Conservation (phyloP, 2,113 vertebrate genomes). For the Panurus biarmicus region DNA sequence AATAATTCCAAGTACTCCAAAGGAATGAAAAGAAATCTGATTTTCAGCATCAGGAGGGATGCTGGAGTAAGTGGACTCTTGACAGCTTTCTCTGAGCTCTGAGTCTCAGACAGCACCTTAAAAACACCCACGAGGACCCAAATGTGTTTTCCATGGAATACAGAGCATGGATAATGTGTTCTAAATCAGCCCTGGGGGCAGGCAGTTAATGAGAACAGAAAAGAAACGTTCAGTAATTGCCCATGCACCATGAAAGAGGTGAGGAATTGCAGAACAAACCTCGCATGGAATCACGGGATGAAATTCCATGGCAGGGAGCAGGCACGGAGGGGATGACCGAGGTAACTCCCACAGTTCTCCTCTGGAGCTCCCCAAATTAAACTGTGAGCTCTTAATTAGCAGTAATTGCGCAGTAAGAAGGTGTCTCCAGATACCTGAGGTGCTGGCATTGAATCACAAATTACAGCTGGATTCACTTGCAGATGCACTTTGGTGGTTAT, state of each 20-base stretch:
- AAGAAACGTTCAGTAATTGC: neutral
- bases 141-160: neutral
- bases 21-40: neutral
- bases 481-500: neutral
- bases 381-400: neutral
- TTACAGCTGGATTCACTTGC: neutral
- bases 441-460: neutral
- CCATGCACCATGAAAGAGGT: neutral
- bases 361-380: neutral
- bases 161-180: neutral
- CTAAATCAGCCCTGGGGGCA: neutral
- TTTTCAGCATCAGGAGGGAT: neutral
- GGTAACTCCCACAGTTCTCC: neutral
- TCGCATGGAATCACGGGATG: fast-evolving
- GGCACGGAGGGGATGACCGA: neutral
- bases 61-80: neutral
- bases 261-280: neutral
- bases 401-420: neutral
- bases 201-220: neutral
- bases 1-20: neutral
- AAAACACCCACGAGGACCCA: neutral
- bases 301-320: neutral
- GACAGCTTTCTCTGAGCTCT: neutral
- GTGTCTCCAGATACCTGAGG: neutral
- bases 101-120: neutral